Evolutionary conservation across 2,888 invertebrate species (phyloP).

Genomic region (Ceramica pisi): DNA sequence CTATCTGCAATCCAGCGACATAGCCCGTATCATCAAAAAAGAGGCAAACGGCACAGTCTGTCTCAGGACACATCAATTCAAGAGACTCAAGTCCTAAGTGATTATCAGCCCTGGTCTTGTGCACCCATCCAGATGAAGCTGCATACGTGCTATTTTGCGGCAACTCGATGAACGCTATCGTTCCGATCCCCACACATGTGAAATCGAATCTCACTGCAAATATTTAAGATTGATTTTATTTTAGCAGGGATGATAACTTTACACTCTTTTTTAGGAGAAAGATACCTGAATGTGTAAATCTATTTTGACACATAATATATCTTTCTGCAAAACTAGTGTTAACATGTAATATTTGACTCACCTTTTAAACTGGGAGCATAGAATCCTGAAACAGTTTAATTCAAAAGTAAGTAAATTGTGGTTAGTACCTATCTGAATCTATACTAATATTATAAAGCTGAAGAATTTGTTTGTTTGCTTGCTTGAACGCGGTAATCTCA

Average conservation of each 20-base stretch:
- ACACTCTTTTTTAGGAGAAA: not conserved
- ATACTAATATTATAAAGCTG: no score
- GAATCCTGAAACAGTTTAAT: slow-evolving; percentile 17
- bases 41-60: slow-evolving; percentile 3
- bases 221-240: not conserved
- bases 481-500: no score
- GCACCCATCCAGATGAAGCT: slow-evolving; percentile 11
- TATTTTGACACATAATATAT: no score
- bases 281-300: no score
- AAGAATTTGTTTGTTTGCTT: no score
- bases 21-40: slow-evolving; percentile 28
- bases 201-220: slow-evolving; percentile 26
- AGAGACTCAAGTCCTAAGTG: not conserved
- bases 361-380: slow-evolving; percentile 27
- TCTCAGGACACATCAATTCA: slow-evolving; percentile 2
- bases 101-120: not conserved
- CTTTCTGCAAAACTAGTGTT: no score
- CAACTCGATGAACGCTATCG: slow-evolving; percentile 21
- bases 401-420: not conserved
- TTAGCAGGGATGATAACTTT: not conserved
- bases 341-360: not conserved
- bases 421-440: no score
- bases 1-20: slow-evolving; percentile 40
- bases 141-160: slow-evolving; percentile 9
- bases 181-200: slow-evolving; percentile 3